Conservation (phyloP, 2,888 invertebrate genomes). For the Diaprepes abbreviatus region DNA sequence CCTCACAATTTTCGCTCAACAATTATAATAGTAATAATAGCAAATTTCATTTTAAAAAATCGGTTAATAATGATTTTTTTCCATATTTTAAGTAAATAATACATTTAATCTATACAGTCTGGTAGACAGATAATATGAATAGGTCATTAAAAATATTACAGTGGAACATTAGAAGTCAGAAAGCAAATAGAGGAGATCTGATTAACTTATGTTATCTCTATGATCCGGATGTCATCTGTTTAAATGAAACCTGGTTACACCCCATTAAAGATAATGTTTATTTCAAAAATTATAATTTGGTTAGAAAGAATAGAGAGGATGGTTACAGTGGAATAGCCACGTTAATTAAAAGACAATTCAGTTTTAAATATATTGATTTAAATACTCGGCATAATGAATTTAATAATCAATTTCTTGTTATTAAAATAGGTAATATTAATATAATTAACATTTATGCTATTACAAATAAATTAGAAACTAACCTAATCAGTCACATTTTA, state of each 20-base stretch:
- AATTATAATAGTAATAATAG: too few species aligned
- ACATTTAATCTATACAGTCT: too few species aligned
- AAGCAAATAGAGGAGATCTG: constrained; percentile 7
- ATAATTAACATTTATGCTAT: not conserved
- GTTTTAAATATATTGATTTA: not conserved
- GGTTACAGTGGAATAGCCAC: constrained; percentile 17
- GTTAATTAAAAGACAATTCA: constrained; percentile 6
- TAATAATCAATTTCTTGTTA: not conserved
- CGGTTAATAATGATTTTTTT: too few species aligned
- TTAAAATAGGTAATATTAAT: too few species aligned
- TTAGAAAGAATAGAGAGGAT: constrained; percentile 18
- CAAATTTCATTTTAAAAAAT: too few species aligned
- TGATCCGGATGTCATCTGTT: constrained; percentile 8
- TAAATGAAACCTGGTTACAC: constrained; percentile 29
- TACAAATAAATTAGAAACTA: not conserved
- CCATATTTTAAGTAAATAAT: too few species aligned
- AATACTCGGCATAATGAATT: not conserved
- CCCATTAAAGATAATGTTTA: not conserved
- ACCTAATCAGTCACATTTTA: too few species aligned
- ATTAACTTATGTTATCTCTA: constrained; percentile 9
- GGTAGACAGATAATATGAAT: too few species aligned
- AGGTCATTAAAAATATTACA: too few species aligned
- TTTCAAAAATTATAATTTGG: too few species aligned
- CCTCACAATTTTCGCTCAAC: too few species aligned
- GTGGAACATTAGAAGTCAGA: constrained; percentile 28